Evolutionary conservation across 2,113 vertebrate species (phyloP), one percentile per base, ranked within the genome.

Genomic region (Forbesichthys papilliferus): DNA sequence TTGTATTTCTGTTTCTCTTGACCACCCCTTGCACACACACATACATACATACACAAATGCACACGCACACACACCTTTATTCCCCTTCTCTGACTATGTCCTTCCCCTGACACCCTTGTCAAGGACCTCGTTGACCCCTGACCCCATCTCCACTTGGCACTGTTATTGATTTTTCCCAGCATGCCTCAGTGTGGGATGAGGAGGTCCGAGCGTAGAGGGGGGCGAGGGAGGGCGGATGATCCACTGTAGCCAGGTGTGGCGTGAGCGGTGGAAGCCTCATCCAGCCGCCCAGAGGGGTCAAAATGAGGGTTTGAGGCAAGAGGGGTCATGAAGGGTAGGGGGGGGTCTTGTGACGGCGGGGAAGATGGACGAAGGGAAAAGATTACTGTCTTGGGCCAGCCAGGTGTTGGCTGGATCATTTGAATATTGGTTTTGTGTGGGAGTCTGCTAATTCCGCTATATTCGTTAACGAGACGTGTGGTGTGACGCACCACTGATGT

Each of bases 71-170:
- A 49, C 80, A 67, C 57, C 69, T 66, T 52, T 48, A 10, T 64
- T 46, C 27, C 52, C 86, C 83, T 82, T 69, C 85, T 88, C 86
- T 85, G 88, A 72, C 84, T 87, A 74, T 86, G 87, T 89, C 91
- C 93, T 92, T 92, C 91, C 84, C 91, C 91, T 91, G 93, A 93
- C 92, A 93, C 90, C 90, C 95, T 95, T 93, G 93, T 95, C 94
- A 94, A 94, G 92, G 92, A 93, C 94, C 95, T 94, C 85, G 91
- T 94, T 95, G 93, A 95, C 93, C 95, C 92, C 80, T 94, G 92
- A 95, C 94, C 94, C 89, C 68, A 71, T 69, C 86, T 85, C 85
- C 92, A 91, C 93, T 94, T 86, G 94, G 89, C 87, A 80, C 88
- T 53, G 76, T 82, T 94, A 94, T 96, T 94, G 94, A 95, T 96